These are phyloP conservation scores for Vidua macroura DNA, from an alignment of 2,113 vertebrate genomes.

Conservation along the genomic window DNA sequence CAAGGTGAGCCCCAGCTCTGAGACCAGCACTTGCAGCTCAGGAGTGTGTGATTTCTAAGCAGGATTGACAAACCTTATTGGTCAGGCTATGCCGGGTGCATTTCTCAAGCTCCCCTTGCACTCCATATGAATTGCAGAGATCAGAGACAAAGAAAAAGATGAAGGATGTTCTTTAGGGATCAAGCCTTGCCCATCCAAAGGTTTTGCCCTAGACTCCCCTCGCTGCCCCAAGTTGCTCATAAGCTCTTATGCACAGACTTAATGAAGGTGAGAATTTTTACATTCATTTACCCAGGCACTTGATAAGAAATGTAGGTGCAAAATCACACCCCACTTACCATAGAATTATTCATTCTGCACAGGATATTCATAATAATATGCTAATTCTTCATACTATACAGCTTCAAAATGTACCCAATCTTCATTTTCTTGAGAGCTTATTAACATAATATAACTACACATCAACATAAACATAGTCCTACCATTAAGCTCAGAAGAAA, in stretches of 20 bases:
- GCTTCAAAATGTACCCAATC: background rate
- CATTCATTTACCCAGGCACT: background rate
- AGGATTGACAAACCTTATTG: background rate
- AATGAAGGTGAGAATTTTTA: background rate
- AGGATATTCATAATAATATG: background rate
- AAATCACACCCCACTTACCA: background rate
- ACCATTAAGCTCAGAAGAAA: background rate
- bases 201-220: background rate
- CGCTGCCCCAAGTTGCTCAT: accelerated
- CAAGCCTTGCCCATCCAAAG: background rate
- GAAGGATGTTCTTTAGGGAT: background rate
- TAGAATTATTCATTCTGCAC: background rate
- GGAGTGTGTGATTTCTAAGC: background rate
- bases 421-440: background rate
- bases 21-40: accelerated
- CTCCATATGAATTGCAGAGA: background rate
- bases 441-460: background rate
- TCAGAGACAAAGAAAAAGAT: background rate
- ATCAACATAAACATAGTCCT: background rate
- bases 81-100: background rate
- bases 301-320: background rate
- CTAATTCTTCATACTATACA: background rate
- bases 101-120: background rate
- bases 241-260: background rate
- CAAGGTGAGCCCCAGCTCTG: background rate